Evolutionary conservation across 1,140 invertebrate species (phyloP).

Genomic region (Scaptodrosophila lebanonensis): DNA sequence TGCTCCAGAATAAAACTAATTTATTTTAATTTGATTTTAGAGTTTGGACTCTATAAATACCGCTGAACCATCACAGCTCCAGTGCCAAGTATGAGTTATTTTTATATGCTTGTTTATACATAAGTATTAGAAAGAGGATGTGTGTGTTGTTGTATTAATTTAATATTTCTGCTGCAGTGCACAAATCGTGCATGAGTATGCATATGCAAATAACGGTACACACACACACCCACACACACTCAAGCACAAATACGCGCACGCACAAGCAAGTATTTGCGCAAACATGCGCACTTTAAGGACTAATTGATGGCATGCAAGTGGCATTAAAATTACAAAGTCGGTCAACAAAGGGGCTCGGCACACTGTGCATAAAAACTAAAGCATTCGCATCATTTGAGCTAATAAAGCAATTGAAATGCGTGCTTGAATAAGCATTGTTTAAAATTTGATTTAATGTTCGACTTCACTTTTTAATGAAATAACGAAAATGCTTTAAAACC

Average conservation of each 20-base stretch:
- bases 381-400: too few species aligned
- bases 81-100: too few species aligned
- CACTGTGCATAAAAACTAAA: neutral
- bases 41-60: too few species aligned
- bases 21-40: too few species aligned
- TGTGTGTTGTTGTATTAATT: conserved; percentile 52
- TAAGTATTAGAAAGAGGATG: too few species aligned
- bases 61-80: too few species aligned
- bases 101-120: too few species aligned
- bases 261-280: neutral
- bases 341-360: neutral
- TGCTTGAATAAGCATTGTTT: too few species aligned
- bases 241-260: conserved; percentile 1
- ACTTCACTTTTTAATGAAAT: too few species aligned
- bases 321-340: conserved; percentile 41
- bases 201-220: conserved; percentile 22
- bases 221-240: conserved; percentile 3
- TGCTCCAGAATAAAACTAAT: too few species aligned
- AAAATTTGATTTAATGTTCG: too few species aligned
- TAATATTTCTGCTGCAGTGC: conserved; percentile 41
- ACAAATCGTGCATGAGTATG: conserved; percentile 51
- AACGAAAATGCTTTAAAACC: too few species aligned
- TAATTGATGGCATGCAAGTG: conserved; percentile 50
- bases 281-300: conserved; percentile 48
- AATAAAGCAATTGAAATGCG: neutral